phyloP scores from a whole-genome alignment of 2,113 vertebrate species.

The Spermophilus dauricus region DNA sequence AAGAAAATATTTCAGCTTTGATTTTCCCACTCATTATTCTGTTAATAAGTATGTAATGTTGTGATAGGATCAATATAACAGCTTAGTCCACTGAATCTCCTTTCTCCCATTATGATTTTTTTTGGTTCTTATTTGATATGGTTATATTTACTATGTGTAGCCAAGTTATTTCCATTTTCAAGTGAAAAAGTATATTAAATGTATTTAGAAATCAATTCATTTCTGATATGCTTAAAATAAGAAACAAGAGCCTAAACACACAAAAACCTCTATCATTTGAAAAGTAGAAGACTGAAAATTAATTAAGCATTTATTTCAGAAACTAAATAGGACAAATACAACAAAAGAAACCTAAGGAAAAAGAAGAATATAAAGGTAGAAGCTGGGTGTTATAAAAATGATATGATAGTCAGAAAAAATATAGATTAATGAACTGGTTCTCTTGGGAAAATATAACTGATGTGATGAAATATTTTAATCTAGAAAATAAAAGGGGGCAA shows the following conservation, averaged over 20 bases:
- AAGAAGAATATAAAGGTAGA: neutral
- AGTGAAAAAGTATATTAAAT: conserved; percentile 6
- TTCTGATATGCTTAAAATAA: conserved; percentile 15
- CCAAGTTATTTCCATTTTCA: conserved; percentile 1
- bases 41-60: conserved; percentile 67
- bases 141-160: neutral
- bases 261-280: neutral
- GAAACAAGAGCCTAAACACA: neutral
- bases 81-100: conserved; percentile 12
- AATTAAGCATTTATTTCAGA: neutral
- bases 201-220: conserved; percentile 31
- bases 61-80: conserved; percentile 61
- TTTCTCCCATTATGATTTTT: neutral
- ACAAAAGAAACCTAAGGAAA: neutral
- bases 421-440: neutral
- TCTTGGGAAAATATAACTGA: neutral
- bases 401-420: neutral
- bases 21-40: conserved; percentile 73
- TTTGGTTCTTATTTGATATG: conserved; percentile 1
- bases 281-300: conserved; percentile 14
- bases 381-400: neutral
- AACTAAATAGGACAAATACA: neutral
- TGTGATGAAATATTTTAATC: conserved; percentile 3
- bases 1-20: conserved; percentile 73
- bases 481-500: neutral